Evolutionary conservation across 2,113 vertebrate genomes (phyloP), one percentile per base, ranked within the genome.

Genomic region (Lota lota): DNA sequence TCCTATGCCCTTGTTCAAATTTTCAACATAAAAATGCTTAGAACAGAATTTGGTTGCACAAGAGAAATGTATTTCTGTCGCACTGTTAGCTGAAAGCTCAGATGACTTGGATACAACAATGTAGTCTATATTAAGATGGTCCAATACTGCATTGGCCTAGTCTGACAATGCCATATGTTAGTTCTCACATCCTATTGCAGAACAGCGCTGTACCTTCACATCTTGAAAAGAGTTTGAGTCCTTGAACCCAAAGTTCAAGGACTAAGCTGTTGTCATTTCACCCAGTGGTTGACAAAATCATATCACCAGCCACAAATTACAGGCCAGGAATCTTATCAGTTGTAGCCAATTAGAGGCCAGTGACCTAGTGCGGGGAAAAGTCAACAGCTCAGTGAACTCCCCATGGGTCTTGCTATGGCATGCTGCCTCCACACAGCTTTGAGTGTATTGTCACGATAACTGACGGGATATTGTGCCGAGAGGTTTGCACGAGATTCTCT

Each of bases 251-350:
- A 64, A n/a, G 64, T 47, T 47, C 7, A 47, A 47, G 40, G 7
- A 47, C 40, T 5, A 28, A 82, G 68, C 73, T 68, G 78, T 72
- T 83, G 78, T 78, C 81, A 81, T 85, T 77, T 78, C 73, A 67
- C 68, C 70, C 36, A 63, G 74, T 64, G 75, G 75, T 79, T 84
- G 84, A 83, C 85, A 85, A 78, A 83, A 88, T 89, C 85, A 90
- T 91, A 92, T 92, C 85, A 84, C 80, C 74, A 68, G 83, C 82
- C 82, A 85, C 76, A 87, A 89, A 89, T 92, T 91, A 89, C 85
- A 87, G 87, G 81, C 75, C 47, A 76, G 83, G 77, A 79, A 89
- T 88, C 85, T 92, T 90, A 93, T 91, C 85, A 83, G 81, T 61
- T 21, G 77, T 65, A 87, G 81, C 80, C 89, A 90, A 91, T 93